Percentiles rank a stretch among this genome's conserved stretches.
phyloP scores from a whole-genome alignment of 2,888 invertebrate genomes.

The Volucella inflata region DNA sequence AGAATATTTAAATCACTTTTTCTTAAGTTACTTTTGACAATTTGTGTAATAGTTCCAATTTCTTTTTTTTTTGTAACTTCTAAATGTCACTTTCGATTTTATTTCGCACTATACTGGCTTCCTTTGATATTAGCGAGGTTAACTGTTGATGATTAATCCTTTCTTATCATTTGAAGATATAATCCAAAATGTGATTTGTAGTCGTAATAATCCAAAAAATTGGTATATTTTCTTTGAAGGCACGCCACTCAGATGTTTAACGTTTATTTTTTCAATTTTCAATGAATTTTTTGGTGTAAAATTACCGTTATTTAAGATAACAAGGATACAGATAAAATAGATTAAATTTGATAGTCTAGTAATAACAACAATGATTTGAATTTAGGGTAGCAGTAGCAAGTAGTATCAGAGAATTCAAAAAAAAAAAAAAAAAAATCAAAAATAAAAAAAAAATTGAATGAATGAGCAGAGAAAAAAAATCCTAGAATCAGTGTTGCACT shows the following conservation, averaged over 20 bases:
- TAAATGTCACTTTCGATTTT: constrained; percentile 40
- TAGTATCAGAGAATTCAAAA: neutral
- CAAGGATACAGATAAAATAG: constrained; percentile 59
- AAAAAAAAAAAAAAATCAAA: constrained; percentile 12
- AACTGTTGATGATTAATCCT: constrained; percentile 42
- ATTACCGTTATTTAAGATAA: constrained; percentile 24
- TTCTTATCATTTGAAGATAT: constrained; percentile 35
- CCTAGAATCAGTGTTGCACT: constrained; percentile 86
- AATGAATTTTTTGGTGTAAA: constrained; percentile 33
- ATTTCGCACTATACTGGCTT: constrained; percentile 33
- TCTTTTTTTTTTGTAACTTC: neutral
- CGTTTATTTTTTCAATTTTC: constrained; percentile 18
- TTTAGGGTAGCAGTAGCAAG: constrained; percentile 52
- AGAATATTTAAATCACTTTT: constrained; percentile 31
- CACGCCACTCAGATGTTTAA: neutral
- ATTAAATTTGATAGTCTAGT: constrained; percentile 24
- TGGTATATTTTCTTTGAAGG: constrained; percentile 20
- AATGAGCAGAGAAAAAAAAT: constrained; percentile 72
- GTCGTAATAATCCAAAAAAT: constrained; percentile 44
- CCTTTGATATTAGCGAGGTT: constrained; percentile 25
- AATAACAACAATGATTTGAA: constrained; percentile 44
- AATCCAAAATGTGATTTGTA: constrained; percentile 61
- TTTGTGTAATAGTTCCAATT: constrained; percentile 21
- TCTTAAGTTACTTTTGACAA: constrained; percentile 49
- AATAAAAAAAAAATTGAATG: constrained; percentile 63